These are phyloP conservation scores for Kryptolebias marmoratus DNA, from an alignment of 2,113 vertebrate species.

Conservation along the genomic window DNA sequence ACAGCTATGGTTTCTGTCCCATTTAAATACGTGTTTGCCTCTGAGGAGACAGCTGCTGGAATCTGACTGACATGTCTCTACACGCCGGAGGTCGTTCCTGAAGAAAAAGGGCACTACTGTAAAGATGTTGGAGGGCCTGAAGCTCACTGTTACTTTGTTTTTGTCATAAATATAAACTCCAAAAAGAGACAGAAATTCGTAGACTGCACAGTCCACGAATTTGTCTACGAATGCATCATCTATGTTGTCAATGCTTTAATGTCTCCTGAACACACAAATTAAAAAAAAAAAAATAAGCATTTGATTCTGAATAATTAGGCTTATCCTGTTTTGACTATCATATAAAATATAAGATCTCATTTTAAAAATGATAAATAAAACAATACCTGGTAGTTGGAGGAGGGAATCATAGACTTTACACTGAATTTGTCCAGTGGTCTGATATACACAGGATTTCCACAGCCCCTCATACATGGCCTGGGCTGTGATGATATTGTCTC, in stretches of 20 bases:
- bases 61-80: slow-evolving; percentile 70
- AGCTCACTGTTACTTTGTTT: neutral
- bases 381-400: slow-evolving; percentile 86
- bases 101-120: neutral
- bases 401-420: slow-evolving; percentile 94
- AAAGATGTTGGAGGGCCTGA: neutral
- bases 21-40: neutral
- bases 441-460: slow-evolving; percentile 92
- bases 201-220: neutral
- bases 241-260: neutral
- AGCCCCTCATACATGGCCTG: slow-evolving; percentile 93
- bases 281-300: neutral
- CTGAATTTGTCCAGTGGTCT: slow-evolving; percentile 95
- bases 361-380: neutral
- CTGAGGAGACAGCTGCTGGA: slow-evolving; percentile 25
- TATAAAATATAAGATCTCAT: neutral
- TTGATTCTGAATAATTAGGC: neutral
- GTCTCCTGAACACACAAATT: neutral
- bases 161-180: neutral
- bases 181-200: neutral
- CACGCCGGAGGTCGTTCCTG: slow-evolving; percentile 38
- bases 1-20: rapidly evolving
- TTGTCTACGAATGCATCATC: neutral
- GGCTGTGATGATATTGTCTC: slow-evolving; percentile 94
- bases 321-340: neutral